Evolutionary conservation across 2,797 vertebrate species (phyloP), one percentile per base, ranked within the genome.

Genomic region (Varecia variegata): DNA sequence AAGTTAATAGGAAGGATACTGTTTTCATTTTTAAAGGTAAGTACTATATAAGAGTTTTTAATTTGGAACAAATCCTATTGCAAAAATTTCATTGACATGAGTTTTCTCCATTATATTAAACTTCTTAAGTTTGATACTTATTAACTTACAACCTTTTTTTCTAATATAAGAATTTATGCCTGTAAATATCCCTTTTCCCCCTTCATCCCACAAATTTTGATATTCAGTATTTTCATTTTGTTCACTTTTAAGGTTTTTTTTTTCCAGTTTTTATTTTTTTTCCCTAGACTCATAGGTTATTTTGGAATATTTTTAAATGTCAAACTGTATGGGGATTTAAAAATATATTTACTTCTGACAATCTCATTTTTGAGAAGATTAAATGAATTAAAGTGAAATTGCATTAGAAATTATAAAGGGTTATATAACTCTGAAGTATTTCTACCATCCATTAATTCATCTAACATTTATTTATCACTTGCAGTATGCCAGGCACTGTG

Each of bases 11-110:
- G 12, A 98, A 73, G 56, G 99, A 99, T 90, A 97, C 11, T 7
- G 95, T 99, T 65, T 90, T 98, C 4, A 77, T 99, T 85, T 99
- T 99, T 90, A 99, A 99, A 98, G 98, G 98, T 98, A 98, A 92
- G 71, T 94, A 40, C 20, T 76, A 25, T 21, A 18, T 5, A 43
- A 54, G 47, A n/a, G 45, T 74, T 89, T 96, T 76, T 67, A 40
- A 84, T 3, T 54, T 85, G 25, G 43, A 90, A 81, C 43, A 90
- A 93, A 50, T n/a, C 14, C 12, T 70, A 62, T 25, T 70, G 38
- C 20, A 76, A 95, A 68, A 71, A 30, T 21, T 84, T 90, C 15
- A 56, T 35, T 1, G 4, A 23, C 17, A 7, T 45, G 30, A 43
- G 7, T 85, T 93, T 95, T 94, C 21, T 68, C 58, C 32, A 40